phyloP scores from a whole-genome alignment of 1,140 invertebrate species.

The Eubasilissa regina region DNA sequence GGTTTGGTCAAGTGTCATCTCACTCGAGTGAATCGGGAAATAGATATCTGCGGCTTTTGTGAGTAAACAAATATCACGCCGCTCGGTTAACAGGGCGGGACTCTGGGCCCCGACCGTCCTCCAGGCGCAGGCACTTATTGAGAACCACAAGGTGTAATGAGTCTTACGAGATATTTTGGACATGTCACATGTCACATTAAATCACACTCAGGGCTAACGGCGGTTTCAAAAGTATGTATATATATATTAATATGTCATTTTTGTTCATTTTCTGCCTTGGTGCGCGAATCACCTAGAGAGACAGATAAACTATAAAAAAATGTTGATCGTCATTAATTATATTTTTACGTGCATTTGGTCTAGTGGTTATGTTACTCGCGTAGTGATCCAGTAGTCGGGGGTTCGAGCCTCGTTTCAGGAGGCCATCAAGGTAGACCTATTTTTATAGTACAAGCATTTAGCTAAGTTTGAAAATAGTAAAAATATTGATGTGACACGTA shows the following conservation, averaged over 20 bases:
- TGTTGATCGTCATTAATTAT: too few species aligned
- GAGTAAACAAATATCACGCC: conserved; percentile 20
- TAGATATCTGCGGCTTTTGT: conserved; percentile 15
- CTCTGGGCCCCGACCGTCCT: background rate
- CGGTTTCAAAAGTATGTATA: background rate
- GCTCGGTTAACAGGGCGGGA: background rate
- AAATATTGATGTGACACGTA: too few species aligned
- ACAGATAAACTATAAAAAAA: too few species aligned
- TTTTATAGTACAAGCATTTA: too few species aligned
- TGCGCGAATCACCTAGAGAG: too few species aligned
- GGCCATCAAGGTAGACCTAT: too few species aligned
- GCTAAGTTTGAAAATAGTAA: too few species aligned
- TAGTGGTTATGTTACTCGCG: too few species aligned
- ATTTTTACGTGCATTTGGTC: too few species aligned
- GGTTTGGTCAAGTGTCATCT: conserved; percentile 3
- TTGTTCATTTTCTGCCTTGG: background rate
- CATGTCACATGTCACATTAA: conserved; percentile 46
- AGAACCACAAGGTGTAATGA: conserved; percentile 41
- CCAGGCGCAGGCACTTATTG: background rate
- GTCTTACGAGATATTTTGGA: conserved; percentile 40
- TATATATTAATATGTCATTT: background rate
- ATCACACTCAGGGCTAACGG: conserved; percentile 19
- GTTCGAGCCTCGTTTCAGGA: too few species aligned
- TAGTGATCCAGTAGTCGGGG: too few species aligned
- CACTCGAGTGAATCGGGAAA: conserved; percentile 4